Evolutionary conservation across 2,797 vertebrate species (phyloP).

Genomic region (Darevskia nairensis): DNA sequence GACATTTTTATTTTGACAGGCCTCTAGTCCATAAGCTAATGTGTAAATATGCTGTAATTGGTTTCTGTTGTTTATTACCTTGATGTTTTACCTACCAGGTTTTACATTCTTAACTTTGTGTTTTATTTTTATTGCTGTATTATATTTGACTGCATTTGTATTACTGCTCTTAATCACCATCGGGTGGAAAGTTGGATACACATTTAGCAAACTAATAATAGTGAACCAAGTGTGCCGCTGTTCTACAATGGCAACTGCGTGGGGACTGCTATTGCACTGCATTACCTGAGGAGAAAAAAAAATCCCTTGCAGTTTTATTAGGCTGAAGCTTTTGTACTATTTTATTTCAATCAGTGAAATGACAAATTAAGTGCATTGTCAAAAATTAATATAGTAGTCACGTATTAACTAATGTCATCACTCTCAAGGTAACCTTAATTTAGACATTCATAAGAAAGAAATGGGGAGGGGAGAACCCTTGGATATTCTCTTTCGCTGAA

Average conservation of each 20-base stretch:
- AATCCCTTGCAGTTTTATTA: neutral
- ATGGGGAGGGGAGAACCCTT: neutral
- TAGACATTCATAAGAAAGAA: constrained; percentile 15
- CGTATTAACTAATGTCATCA: neutral
- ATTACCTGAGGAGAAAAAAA: constrained; percentile 2
- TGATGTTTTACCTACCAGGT: too few species aligned
- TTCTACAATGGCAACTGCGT: neutral
- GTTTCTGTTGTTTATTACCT: too few species aligned
- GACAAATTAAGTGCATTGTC: constrained; percentile 18
- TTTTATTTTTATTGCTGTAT: neutral
- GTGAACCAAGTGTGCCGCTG: too few species aligned
- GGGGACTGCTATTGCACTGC: neutral
- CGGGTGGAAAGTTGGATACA: neutral
- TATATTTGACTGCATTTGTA: neutral
- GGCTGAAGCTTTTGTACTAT: constrained; percentile 9
- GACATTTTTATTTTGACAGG: too few species aligned
- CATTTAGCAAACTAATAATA: neutral
- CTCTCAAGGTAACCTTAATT: constrained; percentile 45
- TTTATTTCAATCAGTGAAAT: constrained; percentile 31
- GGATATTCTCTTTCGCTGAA: constrained; percentile 14
- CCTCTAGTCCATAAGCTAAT: too few species aligned
- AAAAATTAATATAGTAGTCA: constrained; percentile 48
- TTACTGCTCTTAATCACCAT: neutral
- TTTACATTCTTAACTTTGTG: too few species aligned
- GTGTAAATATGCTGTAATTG: too few species aligned